These are phyloP conservation scores for Epistrophella euchroma DNA, from an alignment of 2,888 invertebrate genomes.

Conservation along the genomic window DNA sequence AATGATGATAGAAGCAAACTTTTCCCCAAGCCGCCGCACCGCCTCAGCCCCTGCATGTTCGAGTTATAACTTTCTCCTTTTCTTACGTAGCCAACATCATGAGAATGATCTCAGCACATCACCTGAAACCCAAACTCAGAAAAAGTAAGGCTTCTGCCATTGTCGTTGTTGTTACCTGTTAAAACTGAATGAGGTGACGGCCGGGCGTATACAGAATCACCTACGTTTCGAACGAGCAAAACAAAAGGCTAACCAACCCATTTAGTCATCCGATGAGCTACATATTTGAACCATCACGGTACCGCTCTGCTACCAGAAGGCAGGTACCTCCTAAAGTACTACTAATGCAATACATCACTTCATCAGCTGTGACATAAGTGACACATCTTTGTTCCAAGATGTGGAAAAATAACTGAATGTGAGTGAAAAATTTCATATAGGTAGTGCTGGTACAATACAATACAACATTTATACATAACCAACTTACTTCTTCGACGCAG, in stretches of 20 bases:
- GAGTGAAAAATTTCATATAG: constrained; percentile 41
- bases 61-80: constrained; percentile 64
- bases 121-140: background rate
- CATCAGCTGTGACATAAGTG: constrained; percentile 69
- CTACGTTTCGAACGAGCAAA: constrained; percentile 5
- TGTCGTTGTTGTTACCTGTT: constrained; percentile 23
- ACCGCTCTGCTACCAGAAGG: background rate
- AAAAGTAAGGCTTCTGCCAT: constrained; percentile 19
- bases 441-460: background rate
- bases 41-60: background rate
- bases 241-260: constrained; percentile 53
- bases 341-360: constrained; percentile 64
- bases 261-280: constrained; percentile 37
- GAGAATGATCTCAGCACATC: background rate
- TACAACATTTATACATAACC: background rate
- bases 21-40: constrained; percentile 6
- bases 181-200: constrained; percentile 12
- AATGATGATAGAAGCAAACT: constrained; percentile 74
- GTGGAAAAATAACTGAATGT: constrained; percentile 47
- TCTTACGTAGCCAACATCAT: constrained; percentile 11
- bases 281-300: constrained; percentile 30
- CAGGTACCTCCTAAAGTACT: background rate
- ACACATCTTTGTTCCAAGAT: constrained; percentile 63
- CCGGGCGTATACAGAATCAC: constrained; percentile 20
- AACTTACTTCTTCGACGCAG: background rate